Conservation (phyloP, 2,113 vertebrate species). For the Aleadryas rufinucha region DNA sequence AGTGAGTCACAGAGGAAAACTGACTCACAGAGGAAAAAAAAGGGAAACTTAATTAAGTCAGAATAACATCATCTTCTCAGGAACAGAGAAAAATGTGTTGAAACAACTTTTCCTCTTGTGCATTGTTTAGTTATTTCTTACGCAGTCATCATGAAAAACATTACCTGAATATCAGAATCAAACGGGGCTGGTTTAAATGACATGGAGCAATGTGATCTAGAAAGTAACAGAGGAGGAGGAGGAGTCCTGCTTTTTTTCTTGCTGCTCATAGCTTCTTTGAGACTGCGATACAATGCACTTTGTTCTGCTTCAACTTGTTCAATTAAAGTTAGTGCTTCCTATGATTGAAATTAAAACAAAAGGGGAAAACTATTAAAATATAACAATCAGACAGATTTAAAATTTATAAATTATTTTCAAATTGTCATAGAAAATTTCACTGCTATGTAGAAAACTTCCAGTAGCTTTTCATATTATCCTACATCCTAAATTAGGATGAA, state of each 20-base stretch:
- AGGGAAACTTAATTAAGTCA: neutral
- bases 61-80: neutral
- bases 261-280: slow-evolving; percentile 44
- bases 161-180: slow-evolving; percentile 80
- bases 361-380: neutral
- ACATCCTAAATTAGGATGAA: neutral
- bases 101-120: neutral
- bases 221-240: slow-evolving; percentile 84
- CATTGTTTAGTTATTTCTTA: neutral
- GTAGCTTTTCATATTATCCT: neutral
- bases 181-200: slow-evolving; percentile 84
- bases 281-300: slow-evolving; percentile 67
- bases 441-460: neutral
- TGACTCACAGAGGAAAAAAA: neutral
- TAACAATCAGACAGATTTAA: neutral
- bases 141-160: neutral
- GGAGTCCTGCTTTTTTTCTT: slow-evolving; percentile 70
- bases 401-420: neutral
- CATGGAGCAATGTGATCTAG: slow-evolving; percentile 79
- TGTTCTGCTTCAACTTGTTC: slow-evolving; percentile 84
- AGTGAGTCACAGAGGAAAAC: neutral
- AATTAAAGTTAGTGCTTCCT: slow-evolving; percentile 84
- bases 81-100: neutral
- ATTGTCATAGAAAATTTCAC: neutral
- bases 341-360: slow-evolving; percentile 23